A percentile compares a stretch with the other conserved stretches of the same genome.
phyloP scores from a whole-genome alignment of 2,113 vertebrate genomes.

The Lucifuga dentata region DNA sequence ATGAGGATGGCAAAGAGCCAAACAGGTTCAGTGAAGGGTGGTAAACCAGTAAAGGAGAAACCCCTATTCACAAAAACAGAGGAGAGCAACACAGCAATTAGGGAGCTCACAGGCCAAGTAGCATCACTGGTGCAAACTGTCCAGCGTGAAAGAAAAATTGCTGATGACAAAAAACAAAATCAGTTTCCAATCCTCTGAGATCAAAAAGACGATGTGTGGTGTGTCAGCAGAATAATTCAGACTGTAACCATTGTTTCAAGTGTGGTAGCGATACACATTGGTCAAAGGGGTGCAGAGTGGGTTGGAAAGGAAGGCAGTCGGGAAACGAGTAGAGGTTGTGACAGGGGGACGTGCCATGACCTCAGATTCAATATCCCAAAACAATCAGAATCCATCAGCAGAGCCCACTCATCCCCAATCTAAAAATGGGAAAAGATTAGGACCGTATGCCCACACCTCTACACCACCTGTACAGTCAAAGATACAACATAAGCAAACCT shows the following conservation, averaged over 20 bases:
- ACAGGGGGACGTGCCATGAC: not conserved
- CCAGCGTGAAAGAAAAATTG: not conserved
- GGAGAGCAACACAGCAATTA: not conserved
- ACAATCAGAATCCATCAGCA: not conserved
- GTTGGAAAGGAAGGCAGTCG: not conserved
- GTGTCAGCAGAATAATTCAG: not conserved
- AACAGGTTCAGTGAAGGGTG: not conserved
- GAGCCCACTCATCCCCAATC: no score
- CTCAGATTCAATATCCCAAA: not conserved
- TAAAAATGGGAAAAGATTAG: no score
- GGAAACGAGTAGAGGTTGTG: conserved; percentile 1
- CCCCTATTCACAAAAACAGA: conserved; percentile 1
- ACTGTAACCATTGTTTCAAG: conserved; percentile 8
- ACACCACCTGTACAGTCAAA: not conserved
- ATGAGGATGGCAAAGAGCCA: not conserved
- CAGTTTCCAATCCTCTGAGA: no score
- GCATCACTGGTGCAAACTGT: conserved; percentile 14
- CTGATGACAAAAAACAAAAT: no score
- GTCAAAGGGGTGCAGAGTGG: conserved; percentile 1
- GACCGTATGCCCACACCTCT: no score
- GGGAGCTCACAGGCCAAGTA: conserved; percentile 17
- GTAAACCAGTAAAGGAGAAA: not conserved
- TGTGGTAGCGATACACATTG: no score
- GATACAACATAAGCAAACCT: no score
- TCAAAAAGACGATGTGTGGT: not conserved